Conservation (phyloP, 2,797 vertebrate species). For the Sebastes hubbsi region DNA sequence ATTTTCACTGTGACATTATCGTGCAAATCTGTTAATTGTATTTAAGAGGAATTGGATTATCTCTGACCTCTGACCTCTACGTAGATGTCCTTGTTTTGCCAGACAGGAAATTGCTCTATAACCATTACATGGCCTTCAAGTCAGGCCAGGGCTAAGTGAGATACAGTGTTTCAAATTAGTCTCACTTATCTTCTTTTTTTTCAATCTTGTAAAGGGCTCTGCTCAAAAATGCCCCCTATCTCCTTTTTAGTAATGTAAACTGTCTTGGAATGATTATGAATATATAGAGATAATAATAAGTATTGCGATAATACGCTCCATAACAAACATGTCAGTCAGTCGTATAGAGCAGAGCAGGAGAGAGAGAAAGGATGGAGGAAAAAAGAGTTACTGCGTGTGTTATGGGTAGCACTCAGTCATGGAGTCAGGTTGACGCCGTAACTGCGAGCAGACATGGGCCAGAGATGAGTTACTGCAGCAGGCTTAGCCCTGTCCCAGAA, state of each 20-base stretch:
- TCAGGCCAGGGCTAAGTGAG: slow-evolving; percentile 44
- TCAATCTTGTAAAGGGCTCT: neutral
- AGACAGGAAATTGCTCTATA: slow-evolving; percentile 58
- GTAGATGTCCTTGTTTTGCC: slow-evolving; percentile 26
- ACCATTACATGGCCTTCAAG: slow-evolving; percentile 52
- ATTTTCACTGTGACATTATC: slow-evolving; percentile 58
- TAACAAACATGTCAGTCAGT: slow-evolving; percentile 18
- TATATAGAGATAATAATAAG: neutral
- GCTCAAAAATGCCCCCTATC: slow-evolving; percentile 3
- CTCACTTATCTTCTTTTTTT: neutral
- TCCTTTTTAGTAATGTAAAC: neutral
- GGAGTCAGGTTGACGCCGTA: slow-evolving; percentile 34
- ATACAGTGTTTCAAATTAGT: slow-evolving; percentile 64
- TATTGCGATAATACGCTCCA: neutral
- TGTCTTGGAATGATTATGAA: neutral
- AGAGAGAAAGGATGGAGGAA: neutral
- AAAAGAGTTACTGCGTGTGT: slow-evolving; percentile 22
- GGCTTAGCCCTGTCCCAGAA: slow-evolving; percentile 28
- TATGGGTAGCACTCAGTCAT: slow-evolving; percentile 28
- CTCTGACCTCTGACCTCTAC: slow-evolving; percentile 53
- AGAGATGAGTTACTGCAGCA: slow-evolving; percentile 53
- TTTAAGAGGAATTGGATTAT: slow-evolving; percentile 66
- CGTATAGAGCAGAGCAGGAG: neutral
- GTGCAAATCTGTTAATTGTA: slow-evolving; percentile 59
- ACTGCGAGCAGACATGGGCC: slow-evolving; percentile 38